Percentiles rank a stretch among this genome's conserved stretches.
Evolutionary conservation across 2,113 vertebrate species (phyloP).

Genomic region (Macquaria ambigua): DNA sequence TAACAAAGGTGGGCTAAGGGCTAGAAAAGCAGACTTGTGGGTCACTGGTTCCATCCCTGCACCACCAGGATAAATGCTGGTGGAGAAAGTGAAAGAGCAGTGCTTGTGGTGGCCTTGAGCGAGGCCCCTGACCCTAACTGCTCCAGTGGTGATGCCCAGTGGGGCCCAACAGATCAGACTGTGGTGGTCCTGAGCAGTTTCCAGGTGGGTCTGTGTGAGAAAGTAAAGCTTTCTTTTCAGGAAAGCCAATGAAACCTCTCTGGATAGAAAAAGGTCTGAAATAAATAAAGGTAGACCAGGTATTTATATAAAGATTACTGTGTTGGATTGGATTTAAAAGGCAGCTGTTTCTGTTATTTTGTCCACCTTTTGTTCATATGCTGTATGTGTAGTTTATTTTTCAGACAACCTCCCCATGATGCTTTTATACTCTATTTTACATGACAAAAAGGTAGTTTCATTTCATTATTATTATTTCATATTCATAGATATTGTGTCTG

Average conservation of each 20-base stretch:
- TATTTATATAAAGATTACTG: too few relatives aligned
- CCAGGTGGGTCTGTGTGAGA: neutral
- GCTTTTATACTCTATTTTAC: neutral
- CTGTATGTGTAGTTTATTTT: neutral
- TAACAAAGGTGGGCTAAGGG: neutral
- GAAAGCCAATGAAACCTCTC: too few relatives aligned
- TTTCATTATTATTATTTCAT: neutral
- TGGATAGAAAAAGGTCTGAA: too few relatives aligned
- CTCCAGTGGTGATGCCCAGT: neutral
- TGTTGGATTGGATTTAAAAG: neutral
- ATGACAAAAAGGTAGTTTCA: neutral
- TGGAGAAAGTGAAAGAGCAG: slow-evolving; percentile 2
- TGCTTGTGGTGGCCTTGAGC: neutral
- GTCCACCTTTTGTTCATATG: neutral
- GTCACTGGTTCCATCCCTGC: neutral
- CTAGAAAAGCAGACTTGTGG: neutral
- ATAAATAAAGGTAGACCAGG: too few relatives aligned
- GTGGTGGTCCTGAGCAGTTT: neutral
- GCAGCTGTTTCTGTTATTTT: neutral
- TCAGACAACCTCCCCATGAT: neutral
- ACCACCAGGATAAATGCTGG: slow-evolving; percentile 3
- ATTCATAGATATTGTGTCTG: neutral
- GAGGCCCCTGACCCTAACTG: neutral
- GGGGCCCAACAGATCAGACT: slow-evolving; percentile 8
- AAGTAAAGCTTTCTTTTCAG: neutral